Base-by-base conservation (phyloP, 2,888 invertebrate species). In the Lasioglossum pauxillum region DNA sequence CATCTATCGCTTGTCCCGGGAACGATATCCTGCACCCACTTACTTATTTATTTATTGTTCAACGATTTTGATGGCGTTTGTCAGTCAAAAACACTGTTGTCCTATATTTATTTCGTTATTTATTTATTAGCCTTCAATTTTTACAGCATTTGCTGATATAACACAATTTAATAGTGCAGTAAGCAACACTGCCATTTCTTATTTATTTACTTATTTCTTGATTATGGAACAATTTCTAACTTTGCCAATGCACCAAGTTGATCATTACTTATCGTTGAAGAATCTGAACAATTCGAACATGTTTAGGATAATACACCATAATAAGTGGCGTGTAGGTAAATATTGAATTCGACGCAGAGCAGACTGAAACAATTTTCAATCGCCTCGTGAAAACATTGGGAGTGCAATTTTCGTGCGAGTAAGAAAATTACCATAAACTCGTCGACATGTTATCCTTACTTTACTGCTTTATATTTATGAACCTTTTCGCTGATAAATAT, bases 401-500 rank as follows among this genome's bases (percentile, higher is more conserved):
- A 69, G 53, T 86, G 86, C 31, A 77, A 71, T 75, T 83, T 82
- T 41, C 53, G 76, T 71, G 49, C 77, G 35, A 87, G 78, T 41
- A 75, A 78, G 74, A 71, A 81, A 84, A 87, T 90, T 88, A 88
- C 76, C 88, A 87, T 88, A 90, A 90, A 72, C 85, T 69, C 76
- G 71, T 80, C 77, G 82, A 84, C 80, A 80, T 76, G 85, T 85
- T 89, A 88, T 77, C 57, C 80, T 75, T 81, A 78, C 85, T 83
- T 83, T 85, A 83, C 80, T 80, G 78, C 57, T 72, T 78, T 82
- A 86, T 86, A 84, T 86, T 86, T 84, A 84, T 82, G 84, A 82
- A 81, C 69, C 78, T 60, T 49, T 69, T 38, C 64, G 35, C 49
- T 53, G 78, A 78, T 78, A 83, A 64, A 83, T 86, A 86, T 80